Evolutionary conservation across 2,113 vertebrate species (phyloP).

Genomic region (Rhegmatorhina hoffmannsi): DNA sequence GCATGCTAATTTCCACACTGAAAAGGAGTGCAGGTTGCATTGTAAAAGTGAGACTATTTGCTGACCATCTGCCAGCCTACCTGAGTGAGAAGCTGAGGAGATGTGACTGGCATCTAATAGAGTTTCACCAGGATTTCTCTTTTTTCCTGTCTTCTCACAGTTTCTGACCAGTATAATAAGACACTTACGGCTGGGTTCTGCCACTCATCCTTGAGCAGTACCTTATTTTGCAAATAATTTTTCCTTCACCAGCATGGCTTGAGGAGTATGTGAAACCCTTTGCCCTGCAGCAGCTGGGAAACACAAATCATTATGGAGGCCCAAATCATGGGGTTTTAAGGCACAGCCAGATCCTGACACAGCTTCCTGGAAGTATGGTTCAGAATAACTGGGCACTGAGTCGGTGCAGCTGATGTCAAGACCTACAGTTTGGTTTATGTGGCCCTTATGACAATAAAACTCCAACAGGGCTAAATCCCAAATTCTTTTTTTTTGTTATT

Average conservation of each 20-base stretch:
- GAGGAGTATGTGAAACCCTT: background rate
- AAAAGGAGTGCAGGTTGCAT: conserved; percentile 26
- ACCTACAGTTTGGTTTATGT: background rate
- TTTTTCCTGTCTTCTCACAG: background rate
- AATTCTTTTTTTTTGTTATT: conserved; percentile 8
- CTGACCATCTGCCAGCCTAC: conserved; percentile 62
- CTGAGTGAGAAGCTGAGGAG: conserved; percentile 30
- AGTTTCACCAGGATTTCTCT: background rate
- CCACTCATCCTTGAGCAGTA: background rate
- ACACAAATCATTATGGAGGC: background rate
- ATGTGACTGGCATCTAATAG: conserved; percentile 16
- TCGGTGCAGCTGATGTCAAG: background rate
- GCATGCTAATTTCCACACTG: conserved; percentile 44
- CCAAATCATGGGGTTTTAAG: background rate
- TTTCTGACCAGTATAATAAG: conserved; percentile 1
- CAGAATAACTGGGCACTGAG: background rate
- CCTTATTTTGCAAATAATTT: background rate
- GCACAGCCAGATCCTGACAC: background rate
- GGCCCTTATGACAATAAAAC: background rate
- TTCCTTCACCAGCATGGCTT: background rate
- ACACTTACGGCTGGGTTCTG: background rate
- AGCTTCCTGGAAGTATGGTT: background rate
- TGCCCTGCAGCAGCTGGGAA: background rate
- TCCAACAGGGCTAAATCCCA: background rate
- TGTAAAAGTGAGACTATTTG: conserved; percentile 46